Evolutionary conservation across 2,797 vertebrate genomes (phyloP).

Genomic region (Heteromormyrus szaboi): DNA sequence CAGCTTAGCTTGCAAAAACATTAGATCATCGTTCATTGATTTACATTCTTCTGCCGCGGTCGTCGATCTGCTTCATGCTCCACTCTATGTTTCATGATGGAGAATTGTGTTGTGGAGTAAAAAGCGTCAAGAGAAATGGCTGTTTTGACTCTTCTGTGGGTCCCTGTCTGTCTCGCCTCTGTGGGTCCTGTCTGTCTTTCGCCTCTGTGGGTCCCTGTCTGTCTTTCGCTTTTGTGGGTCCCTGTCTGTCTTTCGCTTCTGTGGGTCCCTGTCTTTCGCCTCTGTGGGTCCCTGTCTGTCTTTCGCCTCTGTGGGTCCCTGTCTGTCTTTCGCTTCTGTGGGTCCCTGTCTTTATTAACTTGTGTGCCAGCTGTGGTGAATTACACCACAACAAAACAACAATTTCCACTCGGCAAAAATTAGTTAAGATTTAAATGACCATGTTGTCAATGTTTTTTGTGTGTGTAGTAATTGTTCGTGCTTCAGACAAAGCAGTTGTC

Average conservation of each 20-base stretch:
- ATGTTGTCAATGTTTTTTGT: background rate
- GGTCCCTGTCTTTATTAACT: background rate
- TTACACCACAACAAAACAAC: background rate
- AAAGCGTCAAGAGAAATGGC: background rate
- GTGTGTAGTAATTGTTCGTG: background rate
- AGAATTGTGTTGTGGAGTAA: background rate
- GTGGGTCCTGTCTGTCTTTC: too few relatives aligned
- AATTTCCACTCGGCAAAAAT: background rate
- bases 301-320: too few relatives aligned
- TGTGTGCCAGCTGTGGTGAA: background rate
- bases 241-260: too few relatives aligned
- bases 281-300: too few relatives aligned
- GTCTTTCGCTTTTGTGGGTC: too few relatives aligned
- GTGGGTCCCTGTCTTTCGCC: too few relatives aligned
- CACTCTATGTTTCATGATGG: background rate
- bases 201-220: too few relatives aligned
- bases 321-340: background rate
- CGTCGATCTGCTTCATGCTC: background rate
- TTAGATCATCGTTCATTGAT: constrained; percentile 32
- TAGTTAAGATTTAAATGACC: background rate
- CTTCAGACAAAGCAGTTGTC: background rate
- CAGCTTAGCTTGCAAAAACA: constrained; percentile 2
- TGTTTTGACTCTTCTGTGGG: background rate
- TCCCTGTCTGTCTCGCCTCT: too few relatives aligned
- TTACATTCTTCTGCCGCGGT: background rate